Conservation (phyloP, 2,888 invertebrate species). For the Leucania comma region DNA sequence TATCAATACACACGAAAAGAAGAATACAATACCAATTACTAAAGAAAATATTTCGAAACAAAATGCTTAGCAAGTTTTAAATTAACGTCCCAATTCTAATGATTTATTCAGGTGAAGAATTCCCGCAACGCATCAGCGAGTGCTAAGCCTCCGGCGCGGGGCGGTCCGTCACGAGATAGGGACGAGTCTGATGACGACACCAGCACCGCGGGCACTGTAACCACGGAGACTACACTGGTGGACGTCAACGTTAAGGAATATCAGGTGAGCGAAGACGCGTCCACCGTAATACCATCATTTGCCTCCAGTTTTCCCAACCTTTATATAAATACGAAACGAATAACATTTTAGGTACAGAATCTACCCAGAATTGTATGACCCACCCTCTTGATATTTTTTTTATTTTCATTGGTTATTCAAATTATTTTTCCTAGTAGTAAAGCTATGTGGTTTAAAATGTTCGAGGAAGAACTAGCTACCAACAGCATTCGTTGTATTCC, state of each 20-base stretch:
- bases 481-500: too few species aligned
- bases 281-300: not conserved
- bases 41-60: not conserved
- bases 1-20: too few species aligned
- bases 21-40: too few species aligned
- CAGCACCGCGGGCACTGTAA: conserved; percentile 91
- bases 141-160: conserved; percentile 84
- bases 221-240: conserved; percentile 93
- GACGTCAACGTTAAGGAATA: conserved; percentile 91
- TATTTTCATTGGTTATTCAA: too few species aligned
- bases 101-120: conserved; percentile 80
- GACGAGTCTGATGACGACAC: conserved; percentile 90
- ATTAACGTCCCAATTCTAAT: not conserved
- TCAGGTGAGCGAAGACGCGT: conserved; percentile 77
- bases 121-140: conserved; percentile 77
- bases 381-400: too few species aligned
- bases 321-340: too few species aligned
- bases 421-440: too few species aligned
- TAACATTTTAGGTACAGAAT: too few species aligned
- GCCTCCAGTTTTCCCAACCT: not conserved
- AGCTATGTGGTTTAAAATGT: too few species aligned
- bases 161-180: conserved; percentile 84
- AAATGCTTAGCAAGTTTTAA: not conserved
- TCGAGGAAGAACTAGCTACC: too few species aligned
- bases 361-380: too few species aligned